Evolutionary conservation across 2,888 invertebrate genomes (phyloP).

Genomic region (Trachelus tabidus): DNA sequence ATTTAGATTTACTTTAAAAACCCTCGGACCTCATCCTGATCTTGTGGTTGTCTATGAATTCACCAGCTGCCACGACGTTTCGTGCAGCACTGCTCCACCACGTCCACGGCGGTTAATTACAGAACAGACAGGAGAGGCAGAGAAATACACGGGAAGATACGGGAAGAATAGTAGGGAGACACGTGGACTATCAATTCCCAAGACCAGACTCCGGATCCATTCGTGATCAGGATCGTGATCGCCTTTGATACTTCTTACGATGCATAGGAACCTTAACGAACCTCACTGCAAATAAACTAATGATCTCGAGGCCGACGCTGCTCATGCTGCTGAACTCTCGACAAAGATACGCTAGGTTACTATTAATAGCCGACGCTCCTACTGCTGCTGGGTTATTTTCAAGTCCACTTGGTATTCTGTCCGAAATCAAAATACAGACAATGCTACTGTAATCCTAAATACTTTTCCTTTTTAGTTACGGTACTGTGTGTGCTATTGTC

Average conservation of each 20-base stretch:
- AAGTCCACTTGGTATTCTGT: constrained; percentile 48
- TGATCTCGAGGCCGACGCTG: constrained; percentile 11
- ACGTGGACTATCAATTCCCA: not conserved
- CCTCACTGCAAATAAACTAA: constrained; percentile 33
- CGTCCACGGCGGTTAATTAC: not conserved
- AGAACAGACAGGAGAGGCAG: not conserved
- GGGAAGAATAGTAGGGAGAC: constrained; percentile 11
- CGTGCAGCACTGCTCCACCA: not conserved
- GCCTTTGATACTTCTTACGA: constrained; percentile 19
- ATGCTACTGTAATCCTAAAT: not conserved
- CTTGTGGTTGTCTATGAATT: constrained; percentile 16
- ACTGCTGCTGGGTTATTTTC: constrained; percentile 59
- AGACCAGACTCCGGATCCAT: not conserved
- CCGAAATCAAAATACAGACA: constrained; percentile 43
- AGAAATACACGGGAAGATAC: constrained; percentile 13
- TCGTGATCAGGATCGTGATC: constrained; percentile 10
- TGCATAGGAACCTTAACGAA: constrained; percentile 15
- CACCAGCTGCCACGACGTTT: not conserved
- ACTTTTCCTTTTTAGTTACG: not conserved
- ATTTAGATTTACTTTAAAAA: constrained; percentile 48
- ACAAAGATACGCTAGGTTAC: constrained; percentile 52
- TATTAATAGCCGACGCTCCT: constrained; percentile 60
- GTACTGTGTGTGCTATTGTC: not conserved
- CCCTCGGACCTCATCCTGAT: constrained; percentile 37
- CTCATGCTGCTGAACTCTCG: constrained; percentile 32